Evolutionary conservation across 2,888 invertebrate species (phyloP), one percentile per base, ranked within the genome.

Genomic region (Mesopsocus fuscifrons): DNA sequence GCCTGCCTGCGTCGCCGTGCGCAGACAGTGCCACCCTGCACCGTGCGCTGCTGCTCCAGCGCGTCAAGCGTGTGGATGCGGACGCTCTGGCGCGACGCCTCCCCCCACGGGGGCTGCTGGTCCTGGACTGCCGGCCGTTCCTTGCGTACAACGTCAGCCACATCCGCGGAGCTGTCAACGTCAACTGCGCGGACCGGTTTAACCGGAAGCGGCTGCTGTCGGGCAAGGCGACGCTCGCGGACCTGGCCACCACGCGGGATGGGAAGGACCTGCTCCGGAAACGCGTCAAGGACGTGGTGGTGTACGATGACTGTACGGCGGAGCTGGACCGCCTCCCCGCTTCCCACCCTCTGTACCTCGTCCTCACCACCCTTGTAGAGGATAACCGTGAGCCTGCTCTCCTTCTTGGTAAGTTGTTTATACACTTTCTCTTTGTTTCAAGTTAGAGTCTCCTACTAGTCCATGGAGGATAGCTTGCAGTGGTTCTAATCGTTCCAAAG

Each of bases 181-280:
- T 79, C 47, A 77, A 76, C 57, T 78, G 77, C 55, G 69, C 74
- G 26, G 77, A 78, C 56, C 64, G 77, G 38, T 73, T 77, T 57
- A 76, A 74, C 55, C 64, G 75, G 45, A 64, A 72, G 49, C 61
- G 78, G 21, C 60, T 79, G 48, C 74, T 74, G 54, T 68, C 71
- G 53, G 75, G 77, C 9, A 73, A 74, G 52, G 74, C 74, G 8
- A 67, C 67, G 2, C 57, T 77, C 17, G 69, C 73, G 41, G 77
- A 79, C 57, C 59, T 79, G 48, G 72, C 76, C 21, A 68, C 71
- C 18, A 68, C 71, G 4, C 60, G 68, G 41, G 73, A 74, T 49
- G 72, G 72, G 46, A 75, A 75, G 56, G 74, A 74, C 49, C 55
- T 69, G 41, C 62, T 74, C 44, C 64, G 66, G 53, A 66, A 67